Evolutionary conservation across 2,113 vertebrate species (phyloP), one percentile per base, ranked within the genome.

Genomic region (Syrmaticus mikado): DNA sequence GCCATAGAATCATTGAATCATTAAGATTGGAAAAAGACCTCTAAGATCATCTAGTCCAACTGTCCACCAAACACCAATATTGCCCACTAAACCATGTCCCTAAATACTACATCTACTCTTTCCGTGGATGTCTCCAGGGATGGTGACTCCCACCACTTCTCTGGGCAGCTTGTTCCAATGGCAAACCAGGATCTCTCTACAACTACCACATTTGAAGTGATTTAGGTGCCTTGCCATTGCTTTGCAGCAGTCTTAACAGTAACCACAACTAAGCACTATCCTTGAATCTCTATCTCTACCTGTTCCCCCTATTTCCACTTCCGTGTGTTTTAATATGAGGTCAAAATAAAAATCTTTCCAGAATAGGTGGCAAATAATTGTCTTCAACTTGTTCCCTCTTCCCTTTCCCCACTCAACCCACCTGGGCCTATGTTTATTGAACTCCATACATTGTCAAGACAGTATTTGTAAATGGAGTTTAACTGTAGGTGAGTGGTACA

Each of bases 391-490:
- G 6, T 93, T 84, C 82, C 30, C 57, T 68, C 58, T 78, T 89
- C 80, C 62, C 20, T 91, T 94, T 91, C 32, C 34, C 21, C 13
- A 14, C 28, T 93, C 84, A 94, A 72, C 88, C 85, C 95, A 92
- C 82, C 94, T 87, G 87, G 89, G 80, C 72, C 91, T 92, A 90
- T 97, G 97, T 97, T 97, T 97, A 97, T 96, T 97, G 97, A 97
- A 92, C 95, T 95, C 94, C 82, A 90, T 79, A 93, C 97, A 96
- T 97, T 96, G 97, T 97, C 97, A 96, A 95, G 97, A 86, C 95
- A 97, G 96, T 95, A 97, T 97, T 97, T 97, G 97, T 98, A 97
- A 97, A 97, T 93, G 95, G 96, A 97, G 97, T 98, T 97, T 98
- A 98, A 98, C 95, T 91, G 93, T 93, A 97, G 95, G 97, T 97